phyloP scores from a whole-genome alignment of 2,888 invertebrate species.

The Philhelius pedissequus region DNA sequence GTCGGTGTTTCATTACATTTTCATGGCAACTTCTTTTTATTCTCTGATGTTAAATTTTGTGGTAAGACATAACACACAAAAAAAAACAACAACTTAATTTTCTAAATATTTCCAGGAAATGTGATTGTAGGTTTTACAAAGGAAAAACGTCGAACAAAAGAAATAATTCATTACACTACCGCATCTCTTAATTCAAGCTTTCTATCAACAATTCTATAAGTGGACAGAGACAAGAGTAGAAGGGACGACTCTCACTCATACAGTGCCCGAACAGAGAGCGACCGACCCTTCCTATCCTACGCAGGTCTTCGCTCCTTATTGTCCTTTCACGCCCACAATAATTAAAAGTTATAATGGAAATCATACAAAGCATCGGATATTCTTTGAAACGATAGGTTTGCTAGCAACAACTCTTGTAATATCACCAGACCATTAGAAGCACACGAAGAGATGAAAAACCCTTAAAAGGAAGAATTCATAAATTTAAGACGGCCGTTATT shows the following conservation, averaged over 20 bases:
- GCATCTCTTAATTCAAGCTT: constrained; percentile 50
- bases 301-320: background rate
- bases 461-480: constrained; percentile 47
- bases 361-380: constrained; percentile 60
- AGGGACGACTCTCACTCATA: background rate
- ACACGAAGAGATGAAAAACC: background rate
- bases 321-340: constrained; percentile 45
- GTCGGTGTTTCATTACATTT: background rate
- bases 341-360: constrained; percentile 67
- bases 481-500: constrained; percentile 50
- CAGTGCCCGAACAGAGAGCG: background rate
- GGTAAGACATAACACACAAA: background rate
- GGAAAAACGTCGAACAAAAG: constrained; percentile 32
- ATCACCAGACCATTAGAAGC: background rate
- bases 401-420: background rate
- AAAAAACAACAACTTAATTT: constrained; percentile 5
- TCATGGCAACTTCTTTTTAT: background rate
- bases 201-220: background rate
- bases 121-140: background rate
- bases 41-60: background rate
- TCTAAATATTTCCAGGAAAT: constrained; percentile 40
- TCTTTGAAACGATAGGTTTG: constrained; percentile 39
- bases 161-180: constrained; percentile 60
- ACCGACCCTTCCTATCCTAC: background rate
- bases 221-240: background rate